Base-by-base conservation (phyloP, 1,140 invertebrate genomes). In the Drosophila nigromelanica region DNA sequence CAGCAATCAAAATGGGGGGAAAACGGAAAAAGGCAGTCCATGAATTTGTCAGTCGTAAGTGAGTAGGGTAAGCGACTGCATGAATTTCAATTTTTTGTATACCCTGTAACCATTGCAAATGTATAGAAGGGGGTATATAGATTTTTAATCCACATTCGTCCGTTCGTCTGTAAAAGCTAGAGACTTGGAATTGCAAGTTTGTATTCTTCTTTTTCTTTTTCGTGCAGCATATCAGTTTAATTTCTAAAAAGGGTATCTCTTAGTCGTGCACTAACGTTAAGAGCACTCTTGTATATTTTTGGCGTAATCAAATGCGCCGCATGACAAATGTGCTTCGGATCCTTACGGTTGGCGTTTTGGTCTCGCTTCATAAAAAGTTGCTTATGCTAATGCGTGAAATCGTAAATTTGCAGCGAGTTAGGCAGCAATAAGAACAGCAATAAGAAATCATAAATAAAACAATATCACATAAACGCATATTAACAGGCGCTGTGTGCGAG, bases 371-470 rank as follows among this genome's bases (percentile, higher is more conserved):
- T 63, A 67, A 80, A 78, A 86, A 63, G 27, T 76, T 80, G 67
- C 74, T 87, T 87, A 87, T 87, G 83, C 51, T 78, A 89, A 87
- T 87, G 78, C 83, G 67, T 76, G 64, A 82, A 82, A 82, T 73
- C 78, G 66, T 48, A 68, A 76, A 80, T 85, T 78, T 77, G 63
- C 82, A 81, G 72, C 70, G 73, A 71, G 69, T 78, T 73, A 68
- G 81, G 58, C 56, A 43, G 43, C 71, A 69, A 68, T 66, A 72
- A 59, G 45, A 79, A 63, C 72, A 76, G 63, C 62, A 67, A 78
- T 86, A 86, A 82, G 75, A 79, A 78, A 87, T 87, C 82, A 82
- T 87, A 89, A 87, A 87, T 87, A 89, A 89, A 82, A 87, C 83
- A 89, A 89, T 86, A 87, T 87, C 67, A 58, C 62, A 87, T 89